phyloP scores from a whole-genome alignment of 1,140 invertebrate genomes.

The Philaenus spumarius region DNA sequence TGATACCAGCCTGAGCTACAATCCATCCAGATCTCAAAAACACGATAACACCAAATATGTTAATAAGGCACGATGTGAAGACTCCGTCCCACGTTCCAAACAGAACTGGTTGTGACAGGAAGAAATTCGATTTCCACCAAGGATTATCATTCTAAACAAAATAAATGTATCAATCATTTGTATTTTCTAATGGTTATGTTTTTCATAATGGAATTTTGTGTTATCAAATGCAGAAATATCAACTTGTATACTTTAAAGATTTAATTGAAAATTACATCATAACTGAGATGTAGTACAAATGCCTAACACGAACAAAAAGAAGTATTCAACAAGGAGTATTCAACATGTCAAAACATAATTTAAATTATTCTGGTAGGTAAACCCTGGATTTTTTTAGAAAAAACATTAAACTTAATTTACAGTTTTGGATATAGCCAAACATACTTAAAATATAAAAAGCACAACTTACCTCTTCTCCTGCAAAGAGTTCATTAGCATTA shows the following conservation, averaged over 20 bases:
- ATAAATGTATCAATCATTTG: no score
- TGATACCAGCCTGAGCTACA: slow-evolving; percentile 88
- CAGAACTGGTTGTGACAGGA: slow-evolving; percentile 85
- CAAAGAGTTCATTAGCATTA: slow-evolving; percentile 79
- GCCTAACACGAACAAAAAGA: no score
- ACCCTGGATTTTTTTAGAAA: no score
- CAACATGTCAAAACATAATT: no score
- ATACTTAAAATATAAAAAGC: no score
- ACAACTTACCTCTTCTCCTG: slow-evolving; percentile 73
- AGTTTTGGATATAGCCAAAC: no score
- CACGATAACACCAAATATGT: slow-evolving; percentile 95
- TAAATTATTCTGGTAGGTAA: no score
- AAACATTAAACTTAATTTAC: no score
- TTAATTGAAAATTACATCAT: slow-evolving; percentile 15
- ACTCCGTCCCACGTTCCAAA: slow-evolving; percentile 99
- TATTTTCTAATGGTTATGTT: not conserved
- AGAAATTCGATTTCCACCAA: slow-evolving; percentile 92
- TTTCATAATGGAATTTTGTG: not conserved
- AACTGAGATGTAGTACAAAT: slow-evolving; percentile 22
- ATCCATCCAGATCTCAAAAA: slow-evolving; percentile 96
- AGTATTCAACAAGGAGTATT: no score
- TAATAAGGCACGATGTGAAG: slow-evolving; percentile 88
- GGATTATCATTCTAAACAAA: slow-evolving; percentile 61
- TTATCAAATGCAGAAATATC: not conserved
- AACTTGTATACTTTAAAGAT: not conserved